Conservation (phyloP, 2,888 invertebrate species). For the Acrobeloides nanus region DNA sequence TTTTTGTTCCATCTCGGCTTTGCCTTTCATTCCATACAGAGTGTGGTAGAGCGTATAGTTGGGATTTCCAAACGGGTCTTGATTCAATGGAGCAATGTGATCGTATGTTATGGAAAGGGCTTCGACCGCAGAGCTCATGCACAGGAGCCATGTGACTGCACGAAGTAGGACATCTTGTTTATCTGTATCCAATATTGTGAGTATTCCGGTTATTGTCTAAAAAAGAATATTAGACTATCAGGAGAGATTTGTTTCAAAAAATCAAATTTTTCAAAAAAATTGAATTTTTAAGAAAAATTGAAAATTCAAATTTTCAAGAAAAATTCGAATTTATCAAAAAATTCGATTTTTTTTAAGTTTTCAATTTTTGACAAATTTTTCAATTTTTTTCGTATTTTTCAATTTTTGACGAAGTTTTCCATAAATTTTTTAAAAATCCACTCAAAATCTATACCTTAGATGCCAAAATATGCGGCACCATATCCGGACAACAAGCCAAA, state of each 20-base stretch:
- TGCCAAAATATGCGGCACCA: slow-evolving; percentile 56
- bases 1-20: slow-evolving; percentile 13
- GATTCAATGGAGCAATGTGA: slow-evolving; percentile 30
- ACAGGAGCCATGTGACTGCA: slow-evolving; percentile 44
- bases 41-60: slow-evolving; percentile 40
- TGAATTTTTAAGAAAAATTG: slow-evolving; percentile 9
- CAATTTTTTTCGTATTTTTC: neutral
- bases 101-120: slow-evolving; percentile 40
- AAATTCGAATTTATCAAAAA: neutral
- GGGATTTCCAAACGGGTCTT: slow-evolving; percentile 46
- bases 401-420: neutral
- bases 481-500: slow-evolving; percentile 61
- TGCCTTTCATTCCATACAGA: slow-evolving; percentile 30
- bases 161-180: slow-evolving; percentile 40
- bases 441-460: slow-evolving; percentile 10
- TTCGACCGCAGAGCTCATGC: slow-evolving; percentile 43
- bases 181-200: slow-evolving; percentile 43
- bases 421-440: too few relatives aligned
- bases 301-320: too few relatives aligned
- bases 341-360: neutral
- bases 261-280: neutral
- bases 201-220: slow-evolving; percentile 37
- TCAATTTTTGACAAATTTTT: neutral
- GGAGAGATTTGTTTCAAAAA: neutral
- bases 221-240: slow-evolving; percentile 10